These are phyloP conservation scores for Psilopsiagon aurifrons DNA, from an alignment of 2,113 vertebrate species.

Conservation along the genomic window DNA sequence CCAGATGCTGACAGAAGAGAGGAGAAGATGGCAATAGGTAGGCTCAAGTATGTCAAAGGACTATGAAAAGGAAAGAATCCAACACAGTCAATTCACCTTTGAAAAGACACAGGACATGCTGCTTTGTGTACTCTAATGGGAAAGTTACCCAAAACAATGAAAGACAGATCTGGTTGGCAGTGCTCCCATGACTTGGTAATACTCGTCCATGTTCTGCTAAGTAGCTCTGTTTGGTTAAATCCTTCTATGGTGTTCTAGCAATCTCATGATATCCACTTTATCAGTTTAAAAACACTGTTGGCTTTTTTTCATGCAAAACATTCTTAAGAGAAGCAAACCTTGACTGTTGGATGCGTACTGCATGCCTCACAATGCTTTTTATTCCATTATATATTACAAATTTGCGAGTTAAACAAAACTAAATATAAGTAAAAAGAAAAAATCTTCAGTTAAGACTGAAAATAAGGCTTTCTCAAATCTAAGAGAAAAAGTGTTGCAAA, in stretches of 20 bases:
- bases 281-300: background rate
- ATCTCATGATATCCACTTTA: background rate
- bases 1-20: background rate
- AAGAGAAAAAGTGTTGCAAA: background rate
- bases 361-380: background rate
- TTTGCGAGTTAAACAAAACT: background rate
- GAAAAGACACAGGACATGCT: background rate
- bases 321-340: background rate
- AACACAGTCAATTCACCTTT: background rate
- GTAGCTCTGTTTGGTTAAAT: background rate
- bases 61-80: background rate
- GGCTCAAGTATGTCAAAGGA: background rate
- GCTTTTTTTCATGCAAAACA: background rate
- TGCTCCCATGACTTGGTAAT: background rate
- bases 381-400: background rate
- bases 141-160: background rate
- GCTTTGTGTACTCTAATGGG: background rate
- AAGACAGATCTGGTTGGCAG: background rate
- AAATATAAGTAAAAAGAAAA: background rate
- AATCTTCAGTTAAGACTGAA: background rate
- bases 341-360: background rate
- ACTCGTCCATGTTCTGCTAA: background rate
- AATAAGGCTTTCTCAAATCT: background rate
- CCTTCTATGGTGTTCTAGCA: background rate
- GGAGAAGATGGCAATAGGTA: background rate